Base-by-base conservation (phyloP, 2,113 vertebrate genomes). In the Anolis sagrei region DNA sequence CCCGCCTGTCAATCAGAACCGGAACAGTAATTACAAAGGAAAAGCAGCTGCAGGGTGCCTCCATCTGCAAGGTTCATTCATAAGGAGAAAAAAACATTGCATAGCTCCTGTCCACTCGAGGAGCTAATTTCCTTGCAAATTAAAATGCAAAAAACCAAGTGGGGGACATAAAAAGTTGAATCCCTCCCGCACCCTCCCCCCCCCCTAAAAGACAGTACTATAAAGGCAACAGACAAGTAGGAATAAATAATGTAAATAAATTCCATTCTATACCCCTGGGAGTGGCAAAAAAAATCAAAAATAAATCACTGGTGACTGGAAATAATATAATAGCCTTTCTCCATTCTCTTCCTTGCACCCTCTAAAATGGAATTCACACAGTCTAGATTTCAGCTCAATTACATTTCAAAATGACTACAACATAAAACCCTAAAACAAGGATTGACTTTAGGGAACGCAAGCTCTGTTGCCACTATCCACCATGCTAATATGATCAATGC, bases 1-100 rank as follows among this genome's bases (percentile, higher is more conserved):
- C 54, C 54, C 32, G 68, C 76, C 23, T 74, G 69, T 74, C 78
- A 74, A 51, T 74, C 84, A 85, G 76, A 54, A 79, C 7, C 64
- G 74, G 44, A 86, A 64, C 21, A 74, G 39, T 64, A 80, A 86
- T 79, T 79, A 79, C 54, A 80, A 74, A 74, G 16, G 69, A 61
- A 64, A 25, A 86, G 69, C 84, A 64, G 69, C 77, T 80, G 51
- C 36, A 49, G 39, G 36, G 51, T 62, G 29, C 39, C 72, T 49
- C 54, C 73, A 13, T 48, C 66, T 29, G 29, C 29, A 44, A 66
- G 13, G 44, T 64, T 74, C 36, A 34, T 79, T 79, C 76, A 68
- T 19, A 68, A 10, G 51, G 13, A n/a, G n/a, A 66, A 14, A 64
- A 21, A 16, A 27, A 81, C 54, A 39, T 14, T 39, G 36, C 27